Evolutionary conservation across 2,797 vertebrate species (phyloP), one percentile per base, ranked within the genome.

Genomic region (Mycteria americana): DNA sequence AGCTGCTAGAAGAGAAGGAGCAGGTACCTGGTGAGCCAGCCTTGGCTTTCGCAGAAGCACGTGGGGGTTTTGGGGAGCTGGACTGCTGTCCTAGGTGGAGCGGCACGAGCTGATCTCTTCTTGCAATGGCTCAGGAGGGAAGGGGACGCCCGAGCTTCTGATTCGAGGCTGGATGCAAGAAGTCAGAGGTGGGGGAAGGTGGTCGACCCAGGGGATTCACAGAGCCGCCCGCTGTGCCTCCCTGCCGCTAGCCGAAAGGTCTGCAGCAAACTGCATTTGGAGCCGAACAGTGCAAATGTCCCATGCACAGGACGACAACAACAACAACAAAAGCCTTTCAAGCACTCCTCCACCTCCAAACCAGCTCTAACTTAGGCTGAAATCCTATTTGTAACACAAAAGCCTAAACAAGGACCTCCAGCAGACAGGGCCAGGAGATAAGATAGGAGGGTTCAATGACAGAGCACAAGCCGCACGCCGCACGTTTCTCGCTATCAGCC

Each of bases 241-340:
- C 43, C 5, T 10, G 18, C 35, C 13, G 3, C 10, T 5, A 2
- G 62, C 51, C 7, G 1, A n/a, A 31, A 78, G 17, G 11, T 31
- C 51, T 13, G 23, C 39, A 59, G 23, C 64, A 43, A 73, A 56
- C 25, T 2, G 50, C 16, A 0, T 13, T 41, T 63, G 51, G 30
- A 57, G 64, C 65, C 11, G 25, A 69, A 24, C 24, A 10, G n/a
- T 4, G 41, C 60, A 41, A 88, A 60, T 1, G 9, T 11, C 25
- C n/a, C 56, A 2, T 0, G 31, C 10, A 13, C 14, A 17, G 64
- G 41, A 7, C 1, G 4, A n/a, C 13, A 2, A 8, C 53, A 11
- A 50, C 11, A 18, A n/a, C n/a, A n/a, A n/a, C n/a, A 18, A 3
- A 27, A 16, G 6, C 8, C 24, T 67, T 69, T 77, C 10, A 24